Conservation (phyloP, 2,113 vertebrate genomes). For the Cottus gobio region DNA sequence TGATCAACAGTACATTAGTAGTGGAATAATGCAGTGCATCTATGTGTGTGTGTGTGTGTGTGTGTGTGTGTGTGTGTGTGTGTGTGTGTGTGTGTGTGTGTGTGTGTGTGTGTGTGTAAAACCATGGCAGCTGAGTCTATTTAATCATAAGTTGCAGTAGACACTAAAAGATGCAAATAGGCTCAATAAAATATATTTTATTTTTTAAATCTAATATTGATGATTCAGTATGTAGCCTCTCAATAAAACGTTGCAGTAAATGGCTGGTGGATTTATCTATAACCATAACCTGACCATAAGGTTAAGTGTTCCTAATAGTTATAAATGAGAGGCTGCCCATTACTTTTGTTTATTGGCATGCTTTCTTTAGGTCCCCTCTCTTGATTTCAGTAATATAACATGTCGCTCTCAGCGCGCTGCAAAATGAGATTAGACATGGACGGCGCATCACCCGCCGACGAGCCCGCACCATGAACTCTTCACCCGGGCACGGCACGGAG, state of each 20-base stretch:
- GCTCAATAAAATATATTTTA: constrained; percentile 64
- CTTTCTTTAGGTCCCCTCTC: constrained; percentile 63
- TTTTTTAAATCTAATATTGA: constrained; percentile 64
- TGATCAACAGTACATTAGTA: constrained; percentile 46
- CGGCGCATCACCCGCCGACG: constrained; percentile 70
- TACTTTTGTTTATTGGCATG: constrained; percentile 80
- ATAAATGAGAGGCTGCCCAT: constrained; percentile 72
- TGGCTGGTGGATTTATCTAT: constrained; percentile 75
- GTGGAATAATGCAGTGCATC: constrained; percentile 15
- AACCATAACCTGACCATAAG: constrained; percentile 74
- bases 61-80: constrained; percentile 16
- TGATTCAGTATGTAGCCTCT: constrained; percentile 66
- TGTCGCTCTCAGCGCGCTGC: constrained; percentile 61
- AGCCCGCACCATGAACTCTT: constrained; percentile 80
- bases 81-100: constrained; percentile 7
- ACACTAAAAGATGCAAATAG: constrained; percentile 78
- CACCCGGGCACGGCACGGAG: constrained; percentile 69
- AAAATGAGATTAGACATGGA: constrained; percentile 77
- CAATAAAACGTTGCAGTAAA: constrained; percentile 75
- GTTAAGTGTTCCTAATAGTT: constrained; percentile 84
- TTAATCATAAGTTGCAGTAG: constrained; percentile 65
- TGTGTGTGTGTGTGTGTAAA: constrained; percentile 14
- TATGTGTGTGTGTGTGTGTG: constrained; percentile 9
- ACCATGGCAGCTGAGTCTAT: constrained; percentile 29
- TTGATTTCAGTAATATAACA: constrained; percentile 73